Base-by-base conservation (phyloP, 2,888 invertebrate genomes). In the Diploptera punctata region DNA sequence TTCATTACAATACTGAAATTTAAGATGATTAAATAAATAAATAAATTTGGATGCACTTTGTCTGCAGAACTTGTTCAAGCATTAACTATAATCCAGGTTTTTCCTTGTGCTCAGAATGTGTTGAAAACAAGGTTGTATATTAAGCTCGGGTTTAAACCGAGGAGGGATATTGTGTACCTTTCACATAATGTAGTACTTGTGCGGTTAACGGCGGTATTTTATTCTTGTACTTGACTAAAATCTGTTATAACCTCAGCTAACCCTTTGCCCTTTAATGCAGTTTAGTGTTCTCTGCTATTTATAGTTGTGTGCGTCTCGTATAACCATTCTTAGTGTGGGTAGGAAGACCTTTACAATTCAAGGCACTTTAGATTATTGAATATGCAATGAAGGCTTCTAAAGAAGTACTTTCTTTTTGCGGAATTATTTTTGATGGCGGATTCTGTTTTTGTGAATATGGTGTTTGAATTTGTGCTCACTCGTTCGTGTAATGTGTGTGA, bases 281-380 rank as follows among this genome's bases (percentile, higher is more conserved):
- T n/a, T 13, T 31, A 29, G 57, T 57, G 29, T 31, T 31, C 31
- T 21, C 29, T 57, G 57, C 29, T 7, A 57, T 57, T 57, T 57
- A 19, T 57, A 19, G 10, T 7, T 10, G 33, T 33, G n/a, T 52
- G 49, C 54, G 19, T 13, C 24, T 10, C 29, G 13, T 57, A 29
- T 57, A 57, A 57, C 29, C 57, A 29, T 54, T 16, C 54, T 26
- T 31, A 29, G 2, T 3, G n/a, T n/a, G 29, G 29, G 24, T 4
- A n/a, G 29, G 29, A 29, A 47, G 7, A 24, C 38, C 54, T 57
- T 38, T 29, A 57, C 29, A 26, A 69, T 60, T 38, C 44, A 19
- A 38, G 24, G 57, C 54, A 69, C 43, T 69, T 69, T 54, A 71
- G 38, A 71, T 52, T 71, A 71, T 65, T 71, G 71, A 71, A 65